A percentile compares a stretch with the other conserved stretches of the same genome.
These are phyloP conservation scores for Villa cingulata DNA, from an alignment of 2,888 invertebrate species.

Conservation along the genomic window DNA sequence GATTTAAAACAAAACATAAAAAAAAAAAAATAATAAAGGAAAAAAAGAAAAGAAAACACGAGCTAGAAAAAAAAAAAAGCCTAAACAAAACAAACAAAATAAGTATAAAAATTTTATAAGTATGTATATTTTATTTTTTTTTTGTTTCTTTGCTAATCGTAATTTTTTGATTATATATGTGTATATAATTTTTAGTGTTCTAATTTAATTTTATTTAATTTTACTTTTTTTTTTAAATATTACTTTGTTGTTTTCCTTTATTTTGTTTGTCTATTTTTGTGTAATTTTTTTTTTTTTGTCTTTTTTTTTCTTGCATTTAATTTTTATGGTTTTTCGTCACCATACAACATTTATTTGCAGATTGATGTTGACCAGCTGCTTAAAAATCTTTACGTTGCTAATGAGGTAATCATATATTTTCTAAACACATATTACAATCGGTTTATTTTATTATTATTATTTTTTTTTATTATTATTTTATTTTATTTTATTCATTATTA, in stretches of 20 bases:
- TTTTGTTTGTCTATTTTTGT: too few species aligned
- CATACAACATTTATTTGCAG: conserved; percentile 30
- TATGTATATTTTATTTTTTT: neutral
- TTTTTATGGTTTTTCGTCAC: conserved; percentile 15
- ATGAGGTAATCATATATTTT: conserved; percentile 34
- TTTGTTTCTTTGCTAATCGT: neutral
- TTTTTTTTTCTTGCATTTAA: conserved; percentile 19
- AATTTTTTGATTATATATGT: neutral
- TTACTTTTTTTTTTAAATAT: too few species aligned
- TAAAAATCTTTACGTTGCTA: conserved; percentile 39
- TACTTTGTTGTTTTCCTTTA: neutral
- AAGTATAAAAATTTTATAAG: too few species aligned
- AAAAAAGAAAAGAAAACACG: too few species aligned
- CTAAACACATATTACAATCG: conserved; percentile 2
- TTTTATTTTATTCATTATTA: conserved; percentile 2
- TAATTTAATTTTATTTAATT: too few species aligned
- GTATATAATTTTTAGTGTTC: neutral
- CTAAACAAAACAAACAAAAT: too few species aligned
- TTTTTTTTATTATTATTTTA: neutral
- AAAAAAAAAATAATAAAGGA: too few species aligned
- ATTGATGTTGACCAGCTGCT: conserved; percentile 41
- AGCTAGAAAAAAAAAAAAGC: too few species aligned
- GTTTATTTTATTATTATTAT: conserved; percentile 6
- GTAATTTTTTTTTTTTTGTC: neutral
- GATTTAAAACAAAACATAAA: too few species aligned